phyloP scores from a whole-genome alignment of 2,797 vertebrate genomes.

The Sebastiscus albofasciatus region DNA sequence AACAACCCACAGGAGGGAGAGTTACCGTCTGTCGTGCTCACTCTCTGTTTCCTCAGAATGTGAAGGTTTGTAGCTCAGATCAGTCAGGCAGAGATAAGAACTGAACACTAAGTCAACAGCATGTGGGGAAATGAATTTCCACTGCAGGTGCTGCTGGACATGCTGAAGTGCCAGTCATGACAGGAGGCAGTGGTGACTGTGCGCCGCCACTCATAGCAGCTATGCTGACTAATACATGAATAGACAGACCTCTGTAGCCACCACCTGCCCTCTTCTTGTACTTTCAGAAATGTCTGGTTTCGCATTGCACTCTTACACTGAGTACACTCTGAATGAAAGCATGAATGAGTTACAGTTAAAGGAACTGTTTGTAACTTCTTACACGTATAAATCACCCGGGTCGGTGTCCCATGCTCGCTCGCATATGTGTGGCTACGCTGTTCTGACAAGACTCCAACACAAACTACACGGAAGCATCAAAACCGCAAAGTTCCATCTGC shows the following conservation, averaged over 20 bases:
- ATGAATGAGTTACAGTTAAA: constrained; percentile 4
- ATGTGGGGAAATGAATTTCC: constrained; percentile 47
- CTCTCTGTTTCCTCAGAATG: background rate
- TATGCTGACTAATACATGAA: constrained; percentile 52
- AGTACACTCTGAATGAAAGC: background rate
- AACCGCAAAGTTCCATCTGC: no score
- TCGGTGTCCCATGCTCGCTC: no score
- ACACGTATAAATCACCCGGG: no score
- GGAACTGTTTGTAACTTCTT: no score
- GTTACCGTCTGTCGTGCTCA: background rate
- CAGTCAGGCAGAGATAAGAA: constrained; percentile 53
- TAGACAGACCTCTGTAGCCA: background rate
- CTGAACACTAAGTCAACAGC: constrained; percentile 26
- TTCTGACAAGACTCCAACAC: no score
- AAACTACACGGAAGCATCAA: no score
- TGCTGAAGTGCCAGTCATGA: constrained; percentile 45
- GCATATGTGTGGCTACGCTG: no score
- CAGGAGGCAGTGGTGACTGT: constrained; percentile 52
- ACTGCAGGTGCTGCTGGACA: constrained; percentile 56
- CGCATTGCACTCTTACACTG: background rate
- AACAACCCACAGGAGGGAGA: background rate
- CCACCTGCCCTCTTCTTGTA: constrained; percentile 5
- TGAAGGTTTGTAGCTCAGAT: constrained; percentile 11
- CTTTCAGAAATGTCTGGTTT: constrained; percentile 16
- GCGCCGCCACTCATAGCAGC: constrained; percentile 31